phyloP scores from a whole-genome alignment of 2,113 vertebrate species.

The Camarhynchus parvulus region DNA sequence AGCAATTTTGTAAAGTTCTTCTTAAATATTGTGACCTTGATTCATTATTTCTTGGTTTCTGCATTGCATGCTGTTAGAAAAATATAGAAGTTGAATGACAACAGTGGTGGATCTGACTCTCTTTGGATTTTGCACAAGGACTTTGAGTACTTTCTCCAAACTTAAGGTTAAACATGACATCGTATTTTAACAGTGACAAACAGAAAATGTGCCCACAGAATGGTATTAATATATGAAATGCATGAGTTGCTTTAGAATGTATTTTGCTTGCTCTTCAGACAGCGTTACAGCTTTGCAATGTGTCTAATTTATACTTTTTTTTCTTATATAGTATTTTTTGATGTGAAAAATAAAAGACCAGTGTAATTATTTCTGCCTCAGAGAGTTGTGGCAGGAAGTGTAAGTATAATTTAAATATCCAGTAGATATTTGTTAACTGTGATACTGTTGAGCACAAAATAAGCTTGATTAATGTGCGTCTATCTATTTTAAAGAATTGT shows the following conservation, averaged over 20 bases:
- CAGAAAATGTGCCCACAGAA: neutral
- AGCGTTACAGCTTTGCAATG: neutral
- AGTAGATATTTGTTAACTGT: neutral
- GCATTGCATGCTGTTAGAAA: neutral
- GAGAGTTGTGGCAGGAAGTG: neutral
- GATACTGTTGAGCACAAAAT: neutral
- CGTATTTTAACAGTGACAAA: neutral
- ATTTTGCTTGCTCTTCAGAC: neutral
- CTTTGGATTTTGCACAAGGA: neutral
- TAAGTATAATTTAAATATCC: neutral
- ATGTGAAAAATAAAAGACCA: neutral
- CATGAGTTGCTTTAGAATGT: neutral
- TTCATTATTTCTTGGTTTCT: neutral
- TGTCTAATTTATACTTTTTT: neutral
- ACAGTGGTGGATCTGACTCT: neutral
- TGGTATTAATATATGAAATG: neutral
- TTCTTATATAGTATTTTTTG: neutral
- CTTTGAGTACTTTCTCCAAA: neutral
- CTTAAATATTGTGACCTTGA: neutral
- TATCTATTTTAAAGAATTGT: neutral
- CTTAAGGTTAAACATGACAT: neutral
- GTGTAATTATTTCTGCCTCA: neutral
- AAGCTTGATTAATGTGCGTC: neutral
- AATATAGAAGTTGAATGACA: neutral
- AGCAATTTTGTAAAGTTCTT: neutral